These are phyloP conservation scores for Anodontia alba DNA, from an alignment of 2,888 invertebrate species.

Conservation along the genomic window DNA sequence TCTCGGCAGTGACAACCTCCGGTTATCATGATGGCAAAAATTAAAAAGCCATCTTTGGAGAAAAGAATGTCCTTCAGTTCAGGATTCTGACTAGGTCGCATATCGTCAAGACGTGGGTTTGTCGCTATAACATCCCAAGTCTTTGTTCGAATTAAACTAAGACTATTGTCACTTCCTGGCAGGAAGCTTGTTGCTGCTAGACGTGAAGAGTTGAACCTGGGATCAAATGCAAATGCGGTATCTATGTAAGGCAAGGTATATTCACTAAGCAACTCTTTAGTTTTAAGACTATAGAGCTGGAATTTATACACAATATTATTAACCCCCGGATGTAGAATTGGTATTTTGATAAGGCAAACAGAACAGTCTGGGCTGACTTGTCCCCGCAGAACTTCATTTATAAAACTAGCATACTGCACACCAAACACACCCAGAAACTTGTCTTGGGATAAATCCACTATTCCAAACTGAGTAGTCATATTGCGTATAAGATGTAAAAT, in stretches of 20 bases:
- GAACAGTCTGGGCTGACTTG: slow-evolving; percentile 83
- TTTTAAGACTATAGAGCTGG: slow-evolving; percentile 81
- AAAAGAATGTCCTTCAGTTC: slow-evolving; percentile 80
- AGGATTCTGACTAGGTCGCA: slow-evolving; percentile 77
- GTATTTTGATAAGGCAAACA: slow-evolving; percentile 81
- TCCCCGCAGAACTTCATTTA: slow-evolving; percentile 81
- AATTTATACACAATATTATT: slow-evolving; percentile 73
- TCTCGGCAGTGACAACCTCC: slow-evolving; percentile 82
- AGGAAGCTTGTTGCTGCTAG: slow-evolving; percentile 83
- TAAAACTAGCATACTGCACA: slow-evolving; percentile 81
- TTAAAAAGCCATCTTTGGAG: slow-evolving; percentile 81
- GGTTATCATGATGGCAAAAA: slow-evolving; percentile 82
- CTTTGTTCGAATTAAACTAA: slow-evolving; percentile 77
- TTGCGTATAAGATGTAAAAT: slow-evolving; percentile 83
- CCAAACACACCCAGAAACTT: slow-evolving; percentile 84
- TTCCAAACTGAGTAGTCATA: slow-evolving; percentile 83
- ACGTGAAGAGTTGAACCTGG: slow-evolving; percentile 80
- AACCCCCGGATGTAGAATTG: slow-evolving; percentile 68
- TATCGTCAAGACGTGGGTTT: slow-evolving; percentile 79
- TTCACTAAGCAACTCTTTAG: slow-evolving; percentile 76
- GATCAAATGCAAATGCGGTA: slow-evolving; percentile 83
- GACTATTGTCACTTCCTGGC: slow-evolving; percentile 77
- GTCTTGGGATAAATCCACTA: slow-evolving; percentile 82
- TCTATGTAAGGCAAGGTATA: slow-evolving; percentile 74
- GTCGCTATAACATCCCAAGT: slow-evolving; percentile 79